Evolutionary conservation across 23 tunicate genomes (phyloP).

Genomic region (Pegea sp.): DNA sequence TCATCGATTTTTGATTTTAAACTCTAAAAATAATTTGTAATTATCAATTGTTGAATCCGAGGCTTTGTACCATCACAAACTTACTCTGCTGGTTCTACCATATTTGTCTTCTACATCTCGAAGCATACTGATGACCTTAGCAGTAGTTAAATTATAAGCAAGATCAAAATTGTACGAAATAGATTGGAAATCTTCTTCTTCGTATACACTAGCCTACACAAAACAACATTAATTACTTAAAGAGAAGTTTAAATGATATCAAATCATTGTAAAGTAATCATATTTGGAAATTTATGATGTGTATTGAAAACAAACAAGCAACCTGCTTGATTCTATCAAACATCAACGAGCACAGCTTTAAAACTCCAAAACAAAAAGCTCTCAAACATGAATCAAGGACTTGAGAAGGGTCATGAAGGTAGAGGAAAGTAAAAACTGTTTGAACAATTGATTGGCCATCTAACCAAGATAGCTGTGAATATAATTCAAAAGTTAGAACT

Average conservation of each 20-base stretch:
- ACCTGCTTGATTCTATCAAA: slow-evolving; percentile 56
- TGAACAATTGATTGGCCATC: slow-evolving; percentile 91
- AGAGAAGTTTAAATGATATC: not conserved
- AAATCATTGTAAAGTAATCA: too few relatives aligned
- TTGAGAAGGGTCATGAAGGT: slow-evolving; percentile 46
- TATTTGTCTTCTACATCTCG: slow-evolving; percentile 69
- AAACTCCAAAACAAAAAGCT: slow-evolving; percentile 51
- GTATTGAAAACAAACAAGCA: not conserved
- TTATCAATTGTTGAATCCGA: too few relatives aligned
- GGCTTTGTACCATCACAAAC: too few relatives aligned
- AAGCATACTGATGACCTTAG: slow-evolving; percentile 57
- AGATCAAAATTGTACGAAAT: slow-evolving; percentile 58
- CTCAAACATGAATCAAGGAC: slow-evolving; percentile 40
- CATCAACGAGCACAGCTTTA: slow-evolving; percentile 45
- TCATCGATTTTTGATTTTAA: too few relatives aligned
- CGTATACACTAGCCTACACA: slow-evolving; percentile 69
- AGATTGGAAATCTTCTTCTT: slow-evolving; percentile 86
- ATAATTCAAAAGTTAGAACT: not conserved
- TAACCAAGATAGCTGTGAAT: slow-evolving; percentile 63
- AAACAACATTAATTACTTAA: not conserved
- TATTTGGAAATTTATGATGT: not conserved
- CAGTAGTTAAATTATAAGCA: slow-evolving; percentile 19
- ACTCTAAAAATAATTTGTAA: too few relatives aligned
- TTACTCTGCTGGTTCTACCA: slow-evolving; percentile 15
- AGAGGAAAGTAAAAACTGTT: slow-evolving; percentile 72